Percentiles rank a stretch among this genome's conserved stretches.
Evolutionary conservation across 2,797 vertebrate species (phyloP).

Genomic region (Phalanger gymnotis): DNA sequence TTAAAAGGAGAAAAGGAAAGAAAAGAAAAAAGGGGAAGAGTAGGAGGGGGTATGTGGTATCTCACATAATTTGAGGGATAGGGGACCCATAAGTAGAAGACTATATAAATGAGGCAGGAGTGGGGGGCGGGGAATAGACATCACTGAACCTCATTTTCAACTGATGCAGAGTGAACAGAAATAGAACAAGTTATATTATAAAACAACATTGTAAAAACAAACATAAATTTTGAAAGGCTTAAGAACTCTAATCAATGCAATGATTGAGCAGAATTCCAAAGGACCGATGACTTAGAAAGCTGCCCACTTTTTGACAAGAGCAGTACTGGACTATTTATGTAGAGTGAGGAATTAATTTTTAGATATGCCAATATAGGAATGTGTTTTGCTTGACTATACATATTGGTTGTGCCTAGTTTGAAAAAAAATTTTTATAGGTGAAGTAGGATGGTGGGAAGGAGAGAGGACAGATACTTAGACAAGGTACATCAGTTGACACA

Average conservation of each 20-base stretch:
- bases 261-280: neutral
- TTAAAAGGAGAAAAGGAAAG: neutral
- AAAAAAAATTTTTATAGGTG: neutral
- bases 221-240: too few relatives aligned
- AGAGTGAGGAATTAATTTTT: neutral
- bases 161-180: neutral
- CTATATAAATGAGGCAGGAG: neutral
- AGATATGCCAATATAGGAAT: neutral
- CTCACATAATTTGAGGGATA: neutral
- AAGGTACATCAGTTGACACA: neutral
- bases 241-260: too few relatives aligned
- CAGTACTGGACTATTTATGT: neutral
- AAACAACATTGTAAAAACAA: neutral
- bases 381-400: neutral
- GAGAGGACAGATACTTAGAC: neutral
- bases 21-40: neutral
- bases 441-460: neutral
- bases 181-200: neutral
- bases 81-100: neutral
- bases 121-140: neutral
- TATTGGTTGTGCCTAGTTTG: neutral
- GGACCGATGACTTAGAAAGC: neutral
- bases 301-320: neutral
- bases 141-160: neutral
- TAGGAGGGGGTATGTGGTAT: neutral